A percentile compares a stretch with the other conserved stretches of the same genome.
Evolutionary conservation across 2,888 invertebrate species (phyloP).

Genomic region (Pterostichus niger): DNA sequence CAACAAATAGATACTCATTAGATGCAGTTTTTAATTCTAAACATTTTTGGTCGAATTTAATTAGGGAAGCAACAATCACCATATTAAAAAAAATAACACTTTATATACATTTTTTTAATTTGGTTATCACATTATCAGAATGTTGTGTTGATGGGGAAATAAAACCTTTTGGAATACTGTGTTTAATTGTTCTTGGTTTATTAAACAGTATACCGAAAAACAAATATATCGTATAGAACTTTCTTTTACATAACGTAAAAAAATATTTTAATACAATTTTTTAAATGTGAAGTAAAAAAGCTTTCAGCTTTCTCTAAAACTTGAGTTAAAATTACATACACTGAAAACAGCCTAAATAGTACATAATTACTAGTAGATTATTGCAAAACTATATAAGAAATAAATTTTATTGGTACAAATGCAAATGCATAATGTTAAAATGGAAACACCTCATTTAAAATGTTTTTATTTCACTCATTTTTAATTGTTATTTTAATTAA

Average conservation of each 20-base stretch:
- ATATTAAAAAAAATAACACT: too few species aligned
- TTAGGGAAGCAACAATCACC: too few species aligned
- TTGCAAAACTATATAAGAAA: slow-evolving; percentile 57
- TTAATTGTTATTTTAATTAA: neutral
- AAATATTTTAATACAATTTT: slow-evolving; percentile 62
- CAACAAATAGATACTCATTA: too few species aligned
- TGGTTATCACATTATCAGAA: neutral
- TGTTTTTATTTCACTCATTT: slow-evolving; percentile 14
- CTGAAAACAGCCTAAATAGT: slow-evolving; percentile 50
- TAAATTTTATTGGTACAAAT: slow-evolving; percentile 30
- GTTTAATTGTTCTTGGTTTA: slow-evolving; percentile 60
- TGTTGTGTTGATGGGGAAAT: neutral
- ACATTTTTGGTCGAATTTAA: too few species aligned
- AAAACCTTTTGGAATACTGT: slow-evolving; percentile 15
- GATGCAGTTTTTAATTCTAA: too few species aligned
- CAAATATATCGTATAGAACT: slow-evolving; percentile 59
- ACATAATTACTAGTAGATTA: slow-evolving; percentile 42
- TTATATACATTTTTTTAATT: too few species aligned
- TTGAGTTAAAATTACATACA: slow-evolving; percentile 43
- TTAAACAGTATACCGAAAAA: slow-evolving; percentile 65
- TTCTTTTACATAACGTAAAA: slow-evolving; percentile 65
- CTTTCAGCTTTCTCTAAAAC: slow-evolving; percentile 49
- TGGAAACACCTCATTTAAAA: slow-evolving; percentile 17
- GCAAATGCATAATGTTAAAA: slow-evolving; percentile 37
- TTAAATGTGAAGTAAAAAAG: slow-evolving; percentile 61